phyloP scores from a whole-genome alignment of 2,113 vertebrate genomes.

The Cervus canadensis region DNA sequence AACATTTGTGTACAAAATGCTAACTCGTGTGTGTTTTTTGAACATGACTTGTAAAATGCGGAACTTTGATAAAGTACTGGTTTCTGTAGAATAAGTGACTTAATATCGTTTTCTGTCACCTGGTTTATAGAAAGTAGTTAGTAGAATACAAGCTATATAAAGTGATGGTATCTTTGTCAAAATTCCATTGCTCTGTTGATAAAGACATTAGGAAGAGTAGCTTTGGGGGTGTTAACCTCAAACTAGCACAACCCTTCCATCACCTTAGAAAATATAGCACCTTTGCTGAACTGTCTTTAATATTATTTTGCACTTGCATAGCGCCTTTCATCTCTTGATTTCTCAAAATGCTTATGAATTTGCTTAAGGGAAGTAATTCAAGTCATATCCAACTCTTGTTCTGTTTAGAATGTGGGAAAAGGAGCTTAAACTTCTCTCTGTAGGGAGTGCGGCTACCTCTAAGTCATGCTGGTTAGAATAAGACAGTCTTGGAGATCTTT shows the following conservation, averaged over 20 bases:
- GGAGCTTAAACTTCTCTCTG: background rate
- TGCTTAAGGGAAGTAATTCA: background rate
- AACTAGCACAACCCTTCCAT: slow-evolving; percentile 40
- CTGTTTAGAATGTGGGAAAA: background rate
- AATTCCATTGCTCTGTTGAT: slow-evolving; percentile 57
- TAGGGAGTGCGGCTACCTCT: background rate
- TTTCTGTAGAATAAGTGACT: slow-evolving; percentile 65
- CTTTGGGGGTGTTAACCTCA: slow-evolving; percentile 14
- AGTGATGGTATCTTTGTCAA: slow-evolving; percentile 52
- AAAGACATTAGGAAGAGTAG: slow-evolving; percentile 12
- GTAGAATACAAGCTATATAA: slow-evolving; percentile 43
- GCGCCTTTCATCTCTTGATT: slow-evolving; percentile 66
- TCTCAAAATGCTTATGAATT: slow-evolving; percentile 67
- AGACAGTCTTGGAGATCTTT: slow-evolving; percentile 5
- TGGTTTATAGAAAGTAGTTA: slow-evolving; percentile 56
- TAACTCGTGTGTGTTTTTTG: slow-evolving; percentile 83
- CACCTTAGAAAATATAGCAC: slow-evolving; percentile 29
- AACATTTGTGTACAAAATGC: slow-evolving; percentile 97
- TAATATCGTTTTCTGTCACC: slow-evolving; percentile 60
- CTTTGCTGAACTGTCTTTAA: slow-evolving; percentile 57
- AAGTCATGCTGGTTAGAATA: background rate
- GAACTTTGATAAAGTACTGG: slow-evolving; percentile 65
- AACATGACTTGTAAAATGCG: slow-evolving; percentile 77
- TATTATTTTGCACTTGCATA: slow-evolving; percentile 61
- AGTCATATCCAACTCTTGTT: background rate